These are phyloP conservation scores for Zaprionus camerounensis DNA, from an alignment of 1,140 invertebrate species.

Conservation along the genomic window DNA sequence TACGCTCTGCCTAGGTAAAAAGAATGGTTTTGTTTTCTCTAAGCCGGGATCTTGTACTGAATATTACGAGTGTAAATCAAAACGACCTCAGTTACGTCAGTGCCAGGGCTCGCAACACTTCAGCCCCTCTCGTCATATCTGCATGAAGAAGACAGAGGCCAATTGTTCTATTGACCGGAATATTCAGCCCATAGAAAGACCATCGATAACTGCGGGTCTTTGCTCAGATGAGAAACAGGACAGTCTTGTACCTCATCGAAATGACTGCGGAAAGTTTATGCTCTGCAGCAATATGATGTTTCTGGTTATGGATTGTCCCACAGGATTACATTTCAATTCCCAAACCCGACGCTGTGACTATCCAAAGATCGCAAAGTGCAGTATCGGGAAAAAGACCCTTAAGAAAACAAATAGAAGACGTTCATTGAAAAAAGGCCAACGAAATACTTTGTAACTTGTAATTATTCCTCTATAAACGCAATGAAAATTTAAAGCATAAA, in stretches of 20 bases:
- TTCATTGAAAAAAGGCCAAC: constrained; percentile 13
- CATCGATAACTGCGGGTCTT: constrained; percentile 42
- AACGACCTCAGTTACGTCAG: constrained; percentile 36
- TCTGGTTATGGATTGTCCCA: constrained; percentile 70
- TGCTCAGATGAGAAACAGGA: constrained; percentile 62
- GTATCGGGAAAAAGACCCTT: constrained; percentile 31
- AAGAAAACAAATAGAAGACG: constrained; percentile 39
- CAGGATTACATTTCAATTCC: constrained; percentile 70
- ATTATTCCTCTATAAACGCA: background rate
- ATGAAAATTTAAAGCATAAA: constrained; percentile 9
- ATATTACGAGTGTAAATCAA: constrained; percentile 64
- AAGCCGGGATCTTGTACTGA: constrained; percentile 65
- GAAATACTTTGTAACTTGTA: constrained; percentile 20
- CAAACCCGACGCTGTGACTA: constrained; percentile 67
- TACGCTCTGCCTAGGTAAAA: constrained; percentile 41
- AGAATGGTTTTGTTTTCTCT: constrained; percentile 48
- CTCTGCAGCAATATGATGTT: constrained; percentile 67
- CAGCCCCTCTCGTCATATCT: constrained; percentile 50
- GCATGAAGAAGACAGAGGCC: constrained; percentile 55
- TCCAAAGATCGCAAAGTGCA: constrained; percentile 68
- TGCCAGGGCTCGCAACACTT: constrained; percentile 62
- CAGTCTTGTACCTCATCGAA: constrained; percentile 51
- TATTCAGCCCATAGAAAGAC: background rate
- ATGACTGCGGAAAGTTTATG: constrained; percentile 70
- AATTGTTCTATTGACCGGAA: constrained; percentile 38